Evolutionary conservation across 1,140 invertebrate genomes (phyloP), one percentile per base, ranked within the genome.

Genomic region (Drosophila micromelanica): DNA sequence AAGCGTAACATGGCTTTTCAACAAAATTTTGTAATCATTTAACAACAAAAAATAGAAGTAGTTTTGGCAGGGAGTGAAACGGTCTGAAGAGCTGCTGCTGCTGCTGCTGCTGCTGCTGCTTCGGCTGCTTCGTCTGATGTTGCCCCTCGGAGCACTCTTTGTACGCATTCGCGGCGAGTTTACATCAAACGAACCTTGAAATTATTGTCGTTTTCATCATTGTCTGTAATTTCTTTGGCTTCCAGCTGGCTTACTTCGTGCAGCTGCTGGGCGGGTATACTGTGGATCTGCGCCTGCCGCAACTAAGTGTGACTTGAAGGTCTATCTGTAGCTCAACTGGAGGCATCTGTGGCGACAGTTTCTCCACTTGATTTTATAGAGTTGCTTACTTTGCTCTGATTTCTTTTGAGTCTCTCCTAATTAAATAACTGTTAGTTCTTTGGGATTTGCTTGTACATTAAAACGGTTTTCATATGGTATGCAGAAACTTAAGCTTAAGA

Each of bases 131-230:
- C 55, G 15, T 12, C 54, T 72, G 49, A 59, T 35, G 32, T 7
- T 35, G 32, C 79, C 59, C 65, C 69, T 59, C 61, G 59, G 17
- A 43, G 8, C 17, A 27, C 57, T 55, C 63, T 65, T 46, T 75
- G 62, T 77, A 85, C 81, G 81, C 81, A 86, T 86, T 78, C 77
- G 70, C 81, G 69, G 49, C 37, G 73, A 84, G 84, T 79, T 85
- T 91, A 89, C 84, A 91, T 91, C 80, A 85, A 91, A 91, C 89
- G 89, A 91, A 91, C 89, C 89, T 91, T 91, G 89, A 91, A 91
- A 91, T 91, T 81, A 91, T 91, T 91, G 89, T 91, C 89, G 89
- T 91, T 86, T 90, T 89, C 85, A 85, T 89, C 80, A 85, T 89
- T 85, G 80, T 90, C 64, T 67, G 77, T 74, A 80, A 77, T 85